phyloP scores from a whole-genome alignment of 2,888 invertebrate species.

The Salpingus planirostris region DNA sequence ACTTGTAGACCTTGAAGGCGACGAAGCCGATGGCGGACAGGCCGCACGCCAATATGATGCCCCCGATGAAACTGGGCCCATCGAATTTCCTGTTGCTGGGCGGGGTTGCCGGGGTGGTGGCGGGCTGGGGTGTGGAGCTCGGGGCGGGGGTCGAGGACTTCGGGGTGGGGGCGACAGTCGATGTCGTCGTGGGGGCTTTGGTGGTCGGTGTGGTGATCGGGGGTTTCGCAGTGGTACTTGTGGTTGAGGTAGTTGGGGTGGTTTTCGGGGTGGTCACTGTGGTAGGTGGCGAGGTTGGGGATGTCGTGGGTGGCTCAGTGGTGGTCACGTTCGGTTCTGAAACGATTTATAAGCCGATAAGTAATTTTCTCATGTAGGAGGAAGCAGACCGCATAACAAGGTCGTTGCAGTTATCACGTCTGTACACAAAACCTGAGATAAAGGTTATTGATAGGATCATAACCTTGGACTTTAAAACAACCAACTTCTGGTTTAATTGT shows the following conservation, averaged over 20 bases:
- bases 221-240: slow-evolving; percentile 15
- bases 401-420: too few species aligned
- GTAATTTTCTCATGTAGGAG: too few species aligned
- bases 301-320: not conserved
- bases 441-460: too few species aligned
- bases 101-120: slow-evolving; percentile 27
- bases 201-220: slow-evolving; percentile 13
- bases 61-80: slow-evolving; percentile 73
- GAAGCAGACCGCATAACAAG: too few species aligned
- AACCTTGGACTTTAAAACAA: too few species aligned
- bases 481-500: too few species aligned
- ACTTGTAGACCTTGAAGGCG: slow-evolving; percentile 81
- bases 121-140: slow-evolving; percentile 14
- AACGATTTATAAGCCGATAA: too few species aligned
- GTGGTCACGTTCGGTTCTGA: too few species aligned
- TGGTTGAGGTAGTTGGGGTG: too few species aligned
- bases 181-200: slow-evolving; percentile 11
- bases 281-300: slow-evolving; percentile 5
- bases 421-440: too few species aligned
- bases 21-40: slow-evolving; percentile 72
- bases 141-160: slow-evolving; percentile 14
- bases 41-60: slow-evolving; percentile 73
- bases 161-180: slow-evolving; percentile 15
- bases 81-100: slow-evolving; percentile 48
- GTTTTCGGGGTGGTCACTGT: slow-evolving; percentile 15